Base-by-base conservation (phyloP, 2,888 invertebrate genomes). In the Dorcus parallelipipedus region DNA sequence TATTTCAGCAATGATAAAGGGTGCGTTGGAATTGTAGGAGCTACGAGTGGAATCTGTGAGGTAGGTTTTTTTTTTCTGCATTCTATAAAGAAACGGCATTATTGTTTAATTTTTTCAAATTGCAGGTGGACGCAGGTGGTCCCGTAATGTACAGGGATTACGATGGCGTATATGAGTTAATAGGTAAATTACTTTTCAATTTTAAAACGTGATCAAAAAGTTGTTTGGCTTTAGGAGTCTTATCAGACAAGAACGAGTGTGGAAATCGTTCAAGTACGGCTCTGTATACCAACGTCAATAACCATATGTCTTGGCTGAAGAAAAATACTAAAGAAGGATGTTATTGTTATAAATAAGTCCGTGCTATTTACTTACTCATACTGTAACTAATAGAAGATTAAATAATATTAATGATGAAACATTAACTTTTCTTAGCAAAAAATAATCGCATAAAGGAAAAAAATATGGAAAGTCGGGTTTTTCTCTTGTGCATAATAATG, bases 231-330 rank as follows among this genome's bases (percentile, higher is more conserved):
- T 61, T 64, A 82, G 82, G 85, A 3, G 76, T 85, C 33, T 64
- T 85, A 45, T 79, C 83, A 1, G 79, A 81, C 52, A 70, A 74
- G 26, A 82, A 84, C 58, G 72, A 77, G 3, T 85, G 85, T 65
- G 76, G 76, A n/a, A 59, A 69, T 20, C 69, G 67, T 8, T 72
- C 76, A 2, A 75, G 74, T 50, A 75, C 80, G 3, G 80, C 83
- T 0, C 67, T 83, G 14, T 85, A 78, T 64, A 83, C 84, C 0
- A 81, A 72, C 69, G 71, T 84, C 3, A 78, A 79, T 26, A 77
- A 82, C 8, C 83, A 84, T 71, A 68, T 84, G 1, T 72, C 78
- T 20, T 86, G 86, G 86, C 83, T 86, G 60, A 76, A 80, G 10
- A 76, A 81, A 59, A 78, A 82, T 52, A 84, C 84, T 8, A 79